Evolutionary conservation across 2,113 vertebrate species (phyloP).

Genomic region (Panurus biarmicus): DNA sequence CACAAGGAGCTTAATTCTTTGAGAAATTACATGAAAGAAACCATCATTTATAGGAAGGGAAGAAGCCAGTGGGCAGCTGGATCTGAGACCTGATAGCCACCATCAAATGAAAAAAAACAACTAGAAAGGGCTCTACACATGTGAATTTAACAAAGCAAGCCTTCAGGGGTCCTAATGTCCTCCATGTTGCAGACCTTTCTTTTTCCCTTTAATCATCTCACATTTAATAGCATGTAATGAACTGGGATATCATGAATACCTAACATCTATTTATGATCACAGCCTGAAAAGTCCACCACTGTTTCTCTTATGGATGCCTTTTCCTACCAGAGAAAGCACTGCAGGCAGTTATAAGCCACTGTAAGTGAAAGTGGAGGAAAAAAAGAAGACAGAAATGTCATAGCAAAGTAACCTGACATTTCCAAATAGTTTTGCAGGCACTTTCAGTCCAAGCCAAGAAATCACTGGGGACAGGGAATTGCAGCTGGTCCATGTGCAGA

Average conservation of each 20-base stretch:
- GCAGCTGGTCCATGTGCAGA: not conserved
- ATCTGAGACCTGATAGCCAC: not conserved
- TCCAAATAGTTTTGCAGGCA: not conserved
- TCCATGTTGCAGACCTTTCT: fast-evolving
- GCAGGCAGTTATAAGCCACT: not conserved
- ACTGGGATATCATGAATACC: not conserved
- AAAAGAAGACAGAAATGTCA: not conserved
- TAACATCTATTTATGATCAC: not conserved
- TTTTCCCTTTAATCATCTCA: not conserved
- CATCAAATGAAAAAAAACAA: not conserved
- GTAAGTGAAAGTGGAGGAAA: fast-evolving
- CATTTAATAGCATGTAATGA: not conserved
- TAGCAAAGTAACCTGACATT: not conserved
- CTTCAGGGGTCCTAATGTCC: not conserved
- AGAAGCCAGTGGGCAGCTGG: not conserved
- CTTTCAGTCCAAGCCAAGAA: not conserved
- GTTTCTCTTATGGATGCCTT: not conserved
- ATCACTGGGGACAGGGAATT: too few relatives aligned
- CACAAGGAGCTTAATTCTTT: not conserved
- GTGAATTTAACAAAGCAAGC: not conserved
- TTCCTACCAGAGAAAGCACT: not conserved
- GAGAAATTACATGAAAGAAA: not conserved
- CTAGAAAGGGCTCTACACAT: not conserved
- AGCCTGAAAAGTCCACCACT: not conserved
- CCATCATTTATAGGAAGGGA: not conserved